Evolutionary conservation across 2,113 vertebrate species (phyloP).

Genomic region (Eulemur rufifrons): DNA sequence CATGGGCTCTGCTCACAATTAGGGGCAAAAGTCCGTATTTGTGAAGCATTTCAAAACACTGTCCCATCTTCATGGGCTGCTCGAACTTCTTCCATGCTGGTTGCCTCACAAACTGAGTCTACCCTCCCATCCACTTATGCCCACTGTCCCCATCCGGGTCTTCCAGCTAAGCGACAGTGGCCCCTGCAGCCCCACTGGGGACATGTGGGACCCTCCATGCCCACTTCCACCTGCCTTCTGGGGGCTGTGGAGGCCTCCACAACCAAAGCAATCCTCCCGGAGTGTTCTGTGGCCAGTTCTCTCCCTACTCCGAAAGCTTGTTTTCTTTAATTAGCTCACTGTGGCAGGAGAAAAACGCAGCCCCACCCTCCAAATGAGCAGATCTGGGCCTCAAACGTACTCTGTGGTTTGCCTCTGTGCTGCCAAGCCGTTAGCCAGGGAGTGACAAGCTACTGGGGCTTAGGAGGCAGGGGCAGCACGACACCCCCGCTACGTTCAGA

Average conservation of each 20-base stretch:
- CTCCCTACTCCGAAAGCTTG: slow-evolving; percentile 49
- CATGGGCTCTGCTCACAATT: not conserved
- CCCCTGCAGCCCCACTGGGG: not conserved
- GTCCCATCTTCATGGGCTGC: not conserved
- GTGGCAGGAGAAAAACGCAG: slow-evolving; percentile 68
- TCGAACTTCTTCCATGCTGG: not conserved
- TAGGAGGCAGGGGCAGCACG: not conserved
- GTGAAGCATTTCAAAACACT: not conserved
- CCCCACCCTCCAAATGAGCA: slow-evolving; percentile 78
- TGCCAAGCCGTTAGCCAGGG: slow-evolving; percentile 60
- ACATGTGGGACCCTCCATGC: accelerated
- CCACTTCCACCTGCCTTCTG: slow-evolving; percentile 25
- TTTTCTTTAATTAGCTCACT: slow-evolving; percentile 80
- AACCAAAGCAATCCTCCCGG: not conserved
- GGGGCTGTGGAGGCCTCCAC: not conserved
- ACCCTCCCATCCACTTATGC: not conserved
- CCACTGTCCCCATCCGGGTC: too few relatives aligned
- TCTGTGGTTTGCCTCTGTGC: slow-evolving; percentile 73
- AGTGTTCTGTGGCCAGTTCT: slow-evolving; percentile 15
- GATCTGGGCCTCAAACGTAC: slow-evolving; percentile 72
- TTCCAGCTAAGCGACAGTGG: not conserved
- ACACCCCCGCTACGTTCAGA: not conserved
- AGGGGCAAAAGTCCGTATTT: not conserved
- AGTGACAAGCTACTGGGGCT: slow-evolving; percentile 34
- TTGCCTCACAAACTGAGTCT: not conserved